These are phyloP conservation scores for Hydroisotoma schaefferi DNA, from an alignment of 2,888 invertebrate species.

Conservation along the genomic window DNA sequence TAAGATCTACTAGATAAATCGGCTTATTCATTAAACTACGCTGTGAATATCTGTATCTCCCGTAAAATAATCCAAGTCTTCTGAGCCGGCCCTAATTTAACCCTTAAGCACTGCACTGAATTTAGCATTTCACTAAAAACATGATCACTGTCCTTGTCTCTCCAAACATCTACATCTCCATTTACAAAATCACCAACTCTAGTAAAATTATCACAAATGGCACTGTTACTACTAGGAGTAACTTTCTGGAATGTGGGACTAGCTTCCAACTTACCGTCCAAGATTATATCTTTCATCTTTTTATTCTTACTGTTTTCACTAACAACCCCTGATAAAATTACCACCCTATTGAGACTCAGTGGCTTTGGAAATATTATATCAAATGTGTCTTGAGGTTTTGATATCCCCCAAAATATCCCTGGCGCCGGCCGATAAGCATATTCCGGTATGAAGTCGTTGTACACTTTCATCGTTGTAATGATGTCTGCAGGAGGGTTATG, in stretches of 20 bases:
- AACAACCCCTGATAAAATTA: slow-evolving; percentile 50
- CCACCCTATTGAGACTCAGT: slow-evolving; percentile 49
- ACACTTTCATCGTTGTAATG: slow-evolving; percentile 50
- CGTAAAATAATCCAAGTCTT: slow-evolving; percentile 52
- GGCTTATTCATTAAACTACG: no score
- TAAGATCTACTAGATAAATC: no score
- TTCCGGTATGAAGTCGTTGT: slow-evolving; percentile 49
- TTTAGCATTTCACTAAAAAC: slow-evolving; percentile 18
- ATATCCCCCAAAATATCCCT: slow-evolving; percentile 53
- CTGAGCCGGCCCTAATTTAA: slow-evolving; percentile 50
- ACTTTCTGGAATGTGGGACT: slow-evolving; percentile 29
- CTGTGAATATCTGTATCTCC: slow-evolving; percentile 52
- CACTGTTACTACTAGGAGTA: slow-evolving; percentile 31
- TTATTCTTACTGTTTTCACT: slow-evolving; percentile 43
- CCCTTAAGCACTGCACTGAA: slow-evolving; percentile 51
- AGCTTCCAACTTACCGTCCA: slow-evolving; percentile 23
- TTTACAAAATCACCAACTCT: slow-evolving; percentile 48
- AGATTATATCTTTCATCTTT: slow-evolving; percentile 47
- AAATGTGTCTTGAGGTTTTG: slow-evolving; percentile 50
- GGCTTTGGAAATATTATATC: slow-evolving; percentile 50
- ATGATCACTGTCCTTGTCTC: slow-evolving; percentile 41
- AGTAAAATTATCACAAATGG: slow-evolving; percentile 48
- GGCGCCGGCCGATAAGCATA: slow-evolving; percentile 51
- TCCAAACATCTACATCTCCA: slow-evolving; percentile 49
- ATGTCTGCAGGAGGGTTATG: slow-evolving; percentile 52